Evolutionary conservation across 2,888 invertebrate genomes (phyloP), one percentile per base, ranked within the genome.

Genomic region (Chelonus formosanus): DNA sequence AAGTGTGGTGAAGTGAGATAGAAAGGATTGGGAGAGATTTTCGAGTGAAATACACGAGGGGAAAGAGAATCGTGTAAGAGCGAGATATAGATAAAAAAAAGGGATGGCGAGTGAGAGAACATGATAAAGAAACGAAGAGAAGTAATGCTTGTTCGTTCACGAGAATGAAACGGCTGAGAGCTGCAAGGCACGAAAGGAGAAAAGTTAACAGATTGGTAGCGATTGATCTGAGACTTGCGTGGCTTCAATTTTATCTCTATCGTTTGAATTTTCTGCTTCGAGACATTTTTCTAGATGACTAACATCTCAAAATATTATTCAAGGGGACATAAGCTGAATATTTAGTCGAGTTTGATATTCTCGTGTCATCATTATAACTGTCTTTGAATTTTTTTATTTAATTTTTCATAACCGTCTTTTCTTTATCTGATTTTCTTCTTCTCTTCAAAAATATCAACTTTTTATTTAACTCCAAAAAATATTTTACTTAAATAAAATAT

Each of bases 221-320:
- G 73, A 74, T 76, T 74, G 72, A 66, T 69, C 68, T 68, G 68
- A 71, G 67, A 69, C 68, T 72, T 72, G 72, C 74, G 73, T 75
- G 74, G 70, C 73, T 71, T 72, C 72, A 71, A 74, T 77, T 75
- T 77, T 75, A 76, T 77, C 76, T 71, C 70, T 72, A 72, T 75
- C 76, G 70, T 73, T 32, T 32, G 57, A 44, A 43, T 57, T 52
- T 52, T 31, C 32, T 32, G 34, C 52, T 52, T 8, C 32, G 34
- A 6, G 32, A 52, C 52, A 52, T 52, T 52, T 52, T 52, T 52
- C 52, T 32, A 31, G 31, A 48, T 32, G 34, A 52, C 34, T 32
- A 8, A 52, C 34, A 32, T 52, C 52, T 52, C 20, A 52, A 52
- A 52, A 52, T 32, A 52, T 31, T 52, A 52, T 52, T 52, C 52